Conservation (phyloP, 2,113 vertebrate species). For the Tachysurus fulvidraco region DNA sequence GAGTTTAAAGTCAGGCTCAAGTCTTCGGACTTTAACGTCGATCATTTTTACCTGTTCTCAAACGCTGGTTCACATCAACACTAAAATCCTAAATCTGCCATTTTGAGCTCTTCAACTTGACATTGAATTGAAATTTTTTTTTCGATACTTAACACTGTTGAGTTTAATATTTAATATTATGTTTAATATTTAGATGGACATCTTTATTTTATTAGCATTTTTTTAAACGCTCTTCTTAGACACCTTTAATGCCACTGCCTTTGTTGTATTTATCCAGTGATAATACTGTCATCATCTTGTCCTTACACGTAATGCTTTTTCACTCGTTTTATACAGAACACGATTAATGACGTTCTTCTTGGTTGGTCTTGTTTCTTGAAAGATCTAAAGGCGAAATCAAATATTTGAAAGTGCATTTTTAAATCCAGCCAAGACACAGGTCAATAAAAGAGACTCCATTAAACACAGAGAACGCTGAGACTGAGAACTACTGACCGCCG, state of each 20-base stretch:
- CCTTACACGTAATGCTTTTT: too few relatives aligned
- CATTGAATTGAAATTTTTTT: too few relatives aligned
- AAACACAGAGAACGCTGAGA: constrained; percentile 14
- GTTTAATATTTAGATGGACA: constrained; percentile 1
- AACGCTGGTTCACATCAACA: neutral
- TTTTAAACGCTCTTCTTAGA: neutral
- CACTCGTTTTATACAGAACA: neutral
- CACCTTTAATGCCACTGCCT: neutral
- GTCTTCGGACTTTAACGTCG: neutral
- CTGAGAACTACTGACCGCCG: neutral
- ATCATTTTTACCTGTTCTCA: neutral
- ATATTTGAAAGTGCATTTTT: constrained; percentile 3
- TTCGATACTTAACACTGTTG: neutral
- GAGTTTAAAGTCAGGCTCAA: neutral
- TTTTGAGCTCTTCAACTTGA: neutral
- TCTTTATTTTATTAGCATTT: neutral
- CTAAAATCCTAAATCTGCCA: neutral
- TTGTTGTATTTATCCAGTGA: constrained; percentile 18
- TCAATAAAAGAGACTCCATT: constrained; percentile 23
- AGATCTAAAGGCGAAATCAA: neutral
- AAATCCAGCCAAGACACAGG: neutral
- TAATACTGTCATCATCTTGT: constrained; percentile 2
- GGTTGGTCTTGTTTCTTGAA: neutral
- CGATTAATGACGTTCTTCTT: neutral
- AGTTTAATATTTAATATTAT: too few relatives aligned